phyloP scores from a whole-genome alignment of 1,140 invertebrate genomes.

The Drosophila prosaltans region DNA sequence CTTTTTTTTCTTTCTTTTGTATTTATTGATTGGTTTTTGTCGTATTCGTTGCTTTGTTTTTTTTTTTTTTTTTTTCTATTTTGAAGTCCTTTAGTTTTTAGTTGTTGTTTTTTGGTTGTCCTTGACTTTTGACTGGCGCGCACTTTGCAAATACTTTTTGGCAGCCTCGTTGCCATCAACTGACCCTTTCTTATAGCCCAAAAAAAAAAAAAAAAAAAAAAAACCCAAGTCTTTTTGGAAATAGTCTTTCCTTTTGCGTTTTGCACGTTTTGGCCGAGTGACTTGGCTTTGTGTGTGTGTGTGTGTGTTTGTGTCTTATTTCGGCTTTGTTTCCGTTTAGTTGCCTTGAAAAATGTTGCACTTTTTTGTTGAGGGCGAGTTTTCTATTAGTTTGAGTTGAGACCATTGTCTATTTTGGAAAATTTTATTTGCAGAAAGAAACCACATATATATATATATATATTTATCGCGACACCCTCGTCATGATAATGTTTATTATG shows the following conservation, averaged over 20 bases:
- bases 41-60: slow-evolving; percentile 25
- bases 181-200: slow-evolving; percentile 19
- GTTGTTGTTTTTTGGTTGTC: slow-evolving; percentile 51
- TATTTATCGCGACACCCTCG: slow-evolving; percentile 20
- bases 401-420: slow-evolving; percentile 72
- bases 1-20: slow-evolving; percentile 12
- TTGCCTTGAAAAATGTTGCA: slow-evolving; percentile 56
- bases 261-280: slow-evolving; percentile 75
- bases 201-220: background rate
- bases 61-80: slow-evolving; percentile 12
- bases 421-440: slow-evolving; percentile 43
- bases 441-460: background rate
- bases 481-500: slow-evolving; percentile 1
- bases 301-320: slow-evolving; percentile 20
- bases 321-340: slow-evolving; percentile 70
- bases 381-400: background rate
- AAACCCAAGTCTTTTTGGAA: slow-evolving; percentile 51
- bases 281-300: slow-evolving; percentile 54
- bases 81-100: slow-evolving; percentile 4
- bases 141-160: slow-evolving; percentile 75
- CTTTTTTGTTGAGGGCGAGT: slow-evolving; percentile 35
- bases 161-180: slow-evolving; percentile 70
- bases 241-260: slow-evolving; percentile 58
- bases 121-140: slow-evolving; percentile 75
- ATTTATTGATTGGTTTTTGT: slow-evolving; percentile 63